A percentile compares a stretch with the other conserved stretches of the same genome.
Evolutionary conservation across 2,797 vertebrate species (phyloP).

Genomic region (Carduelis carduelis): DNA sequence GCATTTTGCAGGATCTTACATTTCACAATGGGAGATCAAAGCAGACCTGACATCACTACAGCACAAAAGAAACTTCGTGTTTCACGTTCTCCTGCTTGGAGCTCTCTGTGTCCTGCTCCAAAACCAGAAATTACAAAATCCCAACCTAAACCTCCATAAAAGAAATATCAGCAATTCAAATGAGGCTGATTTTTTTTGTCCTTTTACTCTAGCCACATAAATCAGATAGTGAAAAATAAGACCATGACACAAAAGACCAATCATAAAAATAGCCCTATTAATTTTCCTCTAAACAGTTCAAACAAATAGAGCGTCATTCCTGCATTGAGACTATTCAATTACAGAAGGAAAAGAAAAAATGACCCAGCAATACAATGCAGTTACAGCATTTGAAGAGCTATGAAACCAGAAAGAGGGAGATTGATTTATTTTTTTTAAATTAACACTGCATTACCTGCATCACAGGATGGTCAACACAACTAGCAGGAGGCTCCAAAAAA

Average conservation of each 20-base stretch:
- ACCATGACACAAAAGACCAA: background rate
- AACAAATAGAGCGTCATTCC: constrained; percentile 24
- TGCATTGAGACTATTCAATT: constrained; percentile 29
- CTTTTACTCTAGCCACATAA: constrained; percentile 1
- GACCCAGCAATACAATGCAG: background rate
- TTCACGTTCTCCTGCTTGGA: background rate
- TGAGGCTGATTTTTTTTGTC: background rate
- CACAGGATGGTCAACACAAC: background rate
- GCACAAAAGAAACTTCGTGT: background rate
- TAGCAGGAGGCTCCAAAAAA: background rate
- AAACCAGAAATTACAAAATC: background rate
- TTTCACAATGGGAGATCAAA: background rate
- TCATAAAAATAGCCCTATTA: constrained; percentile 42
- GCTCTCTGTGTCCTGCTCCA: background rate
- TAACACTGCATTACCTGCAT: background rate
- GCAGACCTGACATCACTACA: background rate
- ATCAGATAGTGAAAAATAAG: constrained; percentile 30
- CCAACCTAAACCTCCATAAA: background rate
- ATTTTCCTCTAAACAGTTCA: constrained; percentile 41
- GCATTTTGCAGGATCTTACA: background rate
- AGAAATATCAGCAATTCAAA: constrained; percentile 6
- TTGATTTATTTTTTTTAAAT: background rate
- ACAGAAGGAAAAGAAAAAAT: background rate
- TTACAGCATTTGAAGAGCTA: background rate
- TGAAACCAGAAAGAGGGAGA: background rate